Conservation (phyloP, 2,113 vertebrate species). For the Phylloscopus whistleri region DNA sequence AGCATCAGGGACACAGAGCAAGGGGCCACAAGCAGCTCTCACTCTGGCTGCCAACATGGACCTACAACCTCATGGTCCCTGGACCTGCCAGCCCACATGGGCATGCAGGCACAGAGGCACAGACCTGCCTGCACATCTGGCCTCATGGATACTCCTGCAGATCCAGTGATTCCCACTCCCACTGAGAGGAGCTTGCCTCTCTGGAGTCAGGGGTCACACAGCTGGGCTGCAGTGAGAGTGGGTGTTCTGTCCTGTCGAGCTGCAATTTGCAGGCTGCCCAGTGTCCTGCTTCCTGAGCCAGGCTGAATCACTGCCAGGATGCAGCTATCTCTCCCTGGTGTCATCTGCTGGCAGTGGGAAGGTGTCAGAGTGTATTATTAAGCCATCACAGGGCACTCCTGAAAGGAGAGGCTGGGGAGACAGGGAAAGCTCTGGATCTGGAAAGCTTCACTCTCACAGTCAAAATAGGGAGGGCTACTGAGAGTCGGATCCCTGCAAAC, state of each 20-base stretch:
- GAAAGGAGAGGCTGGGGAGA: neutral
- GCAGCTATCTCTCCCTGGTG: neutral
- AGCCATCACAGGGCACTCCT: neutral
- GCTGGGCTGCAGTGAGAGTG: neutral
- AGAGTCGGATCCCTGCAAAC: neutral
- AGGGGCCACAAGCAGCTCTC: no score
- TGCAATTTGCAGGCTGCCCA: neutral
- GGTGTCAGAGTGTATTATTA: neutral
- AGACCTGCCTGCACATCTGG: neutral
- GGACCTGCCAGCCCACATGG: neutral
- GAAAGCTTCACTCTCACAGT: rapidly evolving
- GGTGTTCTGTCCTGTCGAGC: neutral
- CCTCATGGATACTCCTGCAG: rapidly evolving
- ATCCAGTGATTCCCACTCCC: rapidly evolving
- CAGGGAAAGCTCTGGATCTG: neutral
- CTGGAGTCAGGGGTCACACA: neutral
- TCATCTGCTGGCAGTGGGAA: neutral
- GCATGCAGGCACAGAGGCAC: neutral
- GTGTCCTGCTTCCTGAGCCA: neutral
- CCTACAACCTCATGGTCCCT: rapidly evolving
- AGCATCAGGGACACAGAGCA: rapidly evolving
- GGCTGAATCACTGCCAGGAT: neutral
- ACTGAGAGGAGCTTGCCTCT: neutral
- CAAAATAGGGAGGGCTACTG: neutral
- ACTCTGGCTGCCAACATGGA: neutral